These are phyloP conservation scores for Centropus bengalensis DNA, from an alignment of 2,113 vertebrate species.

Conservation along the genomic window DNA sequence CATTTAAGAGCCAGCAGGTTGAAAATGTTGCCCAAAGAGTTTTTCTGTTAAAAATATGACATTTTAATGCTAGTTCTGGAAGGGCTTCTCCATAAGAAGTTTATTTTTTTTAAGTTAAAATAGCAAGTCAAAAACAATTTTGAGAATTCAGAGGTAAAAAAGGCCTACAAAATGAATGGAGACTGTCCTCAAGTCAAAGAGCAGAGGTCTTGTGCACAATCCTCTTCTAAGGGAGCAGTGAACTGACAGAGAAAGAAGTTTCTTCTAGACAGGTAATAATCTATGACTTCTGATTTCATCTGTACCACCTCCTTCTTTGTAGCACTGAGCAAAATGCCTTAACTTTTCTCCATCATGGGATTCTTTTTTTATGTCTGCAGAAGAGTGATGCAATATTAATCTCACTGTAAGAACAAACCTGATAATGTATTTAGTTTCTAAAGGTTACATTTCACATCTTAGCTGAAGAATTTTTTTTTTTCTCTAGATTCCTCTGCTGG, in stretches of 20 bases:
- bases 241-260: background rate
- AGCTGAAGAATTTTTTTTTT: background rate
- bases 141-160: background rate
- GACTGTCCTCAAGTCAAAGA: background rate
- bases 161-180: background rate
- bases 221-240: background rate
- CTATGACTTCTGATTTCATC: background rate
- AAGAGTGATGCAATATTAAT: background rate
- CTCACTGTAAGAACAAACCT: background rate
- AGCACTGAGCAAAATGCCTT: background rate
- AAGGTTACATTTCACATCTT: background rate
- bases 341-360: background rate
- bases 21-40: background rate
- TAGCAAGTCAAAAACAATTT: background rate
- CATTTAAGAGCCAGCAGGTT: background rate
- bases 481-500: background rate
- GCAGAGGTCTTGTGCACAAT: background rate
- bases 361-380: background rate
- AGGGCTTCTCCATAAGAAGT: background rate
- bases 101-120: background rate
- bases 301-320: background rate
- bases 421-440: background rate
- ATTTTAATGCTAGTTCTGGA: background rate
- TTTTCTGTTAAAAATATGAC: background rate
- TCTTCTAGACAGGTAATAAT: background rate